Evolutionary conservation across 2,888 invertebrate genomes (phyloP).

Genomic region (Hirtodrosophila confusa): DNA sequence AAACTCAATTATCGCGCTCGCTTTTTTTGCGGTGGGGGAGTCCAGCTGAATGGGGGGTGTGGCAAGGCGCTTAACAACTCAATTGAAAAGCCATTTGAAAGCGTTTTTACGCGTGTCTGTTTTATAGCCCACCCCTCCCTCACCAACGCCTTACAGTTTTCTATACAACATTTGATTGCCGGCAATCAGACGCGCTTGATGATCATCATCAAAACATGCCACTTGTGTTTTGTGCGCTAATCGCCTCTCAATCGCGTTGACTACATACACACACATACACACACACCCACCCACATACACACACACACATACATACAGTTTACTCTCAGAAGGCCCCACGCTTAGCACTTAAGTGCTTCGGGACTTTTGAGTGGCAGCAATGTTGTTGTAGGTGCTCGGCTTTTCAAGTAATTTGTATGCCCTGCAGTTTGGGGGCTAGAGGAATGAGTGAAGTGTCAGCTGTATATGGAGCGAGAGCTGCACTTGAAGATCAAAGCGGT

Average conservation of each 20-base stretch:
- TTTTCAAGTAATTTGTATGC: constrained; percentile 56
- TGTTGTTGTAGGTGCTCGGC: constrained; percentile 60
- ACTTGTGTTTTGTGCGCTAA: constrained; percentile 76
- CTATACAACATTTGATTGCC: constrained; percentile 72
- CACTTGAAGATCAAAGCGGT: constrained; percentile 59
- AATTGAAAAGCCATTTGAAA: constrained; percentile 72
- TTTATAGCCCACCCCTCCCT: constrained; percentile 19
- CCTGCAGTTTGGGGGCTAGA: constrained; percentile 28
- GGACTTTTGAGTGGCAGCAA: constrained; percentile 70
- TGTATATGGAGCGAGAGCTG: constrained; percentile 2
- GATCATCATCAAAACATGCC: constrained; percentile 78
- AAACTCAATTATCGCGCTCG: constrained; percentile 75
- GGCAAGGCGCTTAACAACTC: constrained; percentile 65
- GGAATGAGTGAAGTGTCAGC: constrained; percentile 16
- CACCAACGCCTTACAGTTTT: constrained; percentile 27
- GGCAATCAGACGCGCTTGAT: constrained; percentile 68
- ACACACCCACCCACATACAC: constrained; percentile 6
- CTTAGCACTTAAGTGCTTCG: constrained; percentile 68
- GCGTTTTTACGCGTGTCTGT: constrained; percentile 72
- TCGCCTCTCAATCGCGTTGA: constrained; percentile 72
- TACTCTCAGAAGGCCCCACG: constrained; percentile 28
- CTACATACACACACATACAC: constrained; percentile 37
- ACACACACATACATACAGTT: neutral
- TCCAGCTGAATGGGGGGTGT: constrained; percentile 16
- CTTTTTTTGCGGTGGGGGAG: constrained; percentile 15